A percentile compares a stretch with the other conserved stretches of the same genome.
phyloP scores from a whole-genome alignment of 2,113 vertebrate genomes.

The Taxidea taxus region DNA sequence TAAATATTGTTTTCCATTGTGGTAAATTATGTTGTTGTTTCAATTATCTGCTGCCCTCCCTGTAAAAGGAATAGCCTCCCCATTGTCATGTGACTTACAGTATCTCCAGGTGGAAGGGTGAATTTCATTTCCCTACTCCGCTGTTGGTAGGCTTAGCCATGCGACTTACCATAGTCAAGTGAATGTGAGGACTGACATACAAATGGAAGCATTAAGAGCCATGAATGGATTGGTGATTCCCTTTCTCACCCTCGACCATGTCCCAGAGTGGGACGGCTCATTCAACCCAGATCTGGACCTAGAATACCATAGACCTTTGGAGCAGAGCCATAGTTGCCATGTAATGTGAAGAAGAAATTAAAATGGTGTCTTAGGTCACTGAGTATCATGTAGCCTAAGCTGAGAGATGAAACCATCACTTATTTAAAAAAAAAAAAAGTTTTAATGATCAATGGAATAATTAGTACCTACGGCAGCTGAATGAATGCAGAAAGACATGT shows the following conservation, averaged over 20 bases:
- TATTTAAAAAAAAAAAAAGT: not conserved
- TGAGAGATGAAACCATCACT: not conserved
- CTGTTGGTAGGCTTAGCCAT: not conserved
- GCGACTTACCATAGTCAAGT: not conserved
- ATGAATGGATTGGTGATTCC: not conserved
- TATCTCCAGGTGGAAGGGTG: not conserved
- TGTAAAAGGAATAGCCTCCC: not conserved
- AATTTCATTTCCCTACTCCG: not conserved
- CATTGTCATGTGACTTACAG: not conserved
- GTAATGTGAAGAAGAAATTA: not conserved
- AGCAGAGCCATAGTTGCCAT: not conserved
- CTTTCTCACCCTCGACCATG: not conserved
- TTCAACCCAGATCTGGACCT: not conserved
- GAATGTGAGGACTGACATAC: not conserved
- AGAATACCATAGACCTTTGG: not conserved
- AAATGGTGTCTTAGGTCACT: not conserved
- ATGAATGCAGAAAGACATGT: not conserved
- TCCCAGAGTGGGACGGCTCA: not conserved
- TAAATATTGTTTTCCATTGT: slow-evolving; percentile 18
- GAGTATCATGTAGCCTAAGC: not conserved
- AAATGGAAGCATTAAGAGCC: not conserved
- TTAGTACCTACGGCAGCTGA: not conserved
- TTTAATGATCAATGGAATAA: not conserved
- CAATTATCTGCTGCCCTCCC: not conserved
- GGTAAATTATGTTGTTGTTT: not conserved